Base-by-base conservation (phyloP, 1,140 invertebrate genomes). In the Cotesia chilonis region DNA sequence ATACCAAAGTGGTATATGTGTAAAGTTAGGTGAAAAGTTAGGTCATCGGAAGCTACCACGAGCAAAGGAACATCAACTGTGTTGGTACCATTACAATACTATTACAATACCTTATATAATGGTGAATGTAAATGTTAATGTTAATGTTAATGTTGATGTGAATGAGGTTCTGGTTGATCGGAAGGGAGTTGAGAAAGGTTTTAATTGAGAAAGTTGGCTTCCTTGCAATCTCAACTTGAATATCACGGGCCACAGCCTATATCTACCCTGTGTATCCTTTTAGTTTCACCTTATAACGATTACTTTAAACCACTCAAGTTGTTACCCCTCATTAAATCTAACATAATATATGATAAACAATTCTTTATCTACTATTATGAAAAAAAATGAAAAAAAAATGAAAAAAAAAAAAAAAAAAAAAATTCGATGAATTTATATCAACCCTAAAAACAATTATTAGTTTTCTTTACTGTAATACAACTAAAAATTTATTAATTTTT, bases 121-220 rank as follows among this genome's bases (percentile, higher is more conserved):
- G 77, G 74, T 78, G 79, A 80, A 80, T 80, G 77, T 28, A 3
- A 28, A 28, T 28, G 28, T 28, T 1, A 28, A 28, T 28, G 28
- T 28, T 2, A 28, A 2, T 28, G 28, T 28, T 2, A 28, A 28
- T 28, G 28, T 28, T 1, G 2, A 28, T 28, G 28, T 77, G 74
- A 80, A 80, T 77, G 77, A 80, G 77, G 64, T 75, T 38, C 70
- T 64, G 77, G 77, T 77, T 74, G 79, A 80, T 80, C 73, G 73
- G 72, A 28, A 28, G 28, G 28, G 28, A 28, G 70, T 74, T 71
- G 37, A 60, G 28, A 28, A 28, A 28, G 73, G 71, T 73, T 75
- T 75, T 80, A 79, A 80, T 80, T 80, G 79, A 80, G 79, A 80
- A 80, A 80, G 77, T 80, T 80, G 60, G 38, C 68, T 67, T 63